phyloP scores from a whole-genome alignment of 2,888 invertebrate species.

The Drosophila monieri region DNA sequence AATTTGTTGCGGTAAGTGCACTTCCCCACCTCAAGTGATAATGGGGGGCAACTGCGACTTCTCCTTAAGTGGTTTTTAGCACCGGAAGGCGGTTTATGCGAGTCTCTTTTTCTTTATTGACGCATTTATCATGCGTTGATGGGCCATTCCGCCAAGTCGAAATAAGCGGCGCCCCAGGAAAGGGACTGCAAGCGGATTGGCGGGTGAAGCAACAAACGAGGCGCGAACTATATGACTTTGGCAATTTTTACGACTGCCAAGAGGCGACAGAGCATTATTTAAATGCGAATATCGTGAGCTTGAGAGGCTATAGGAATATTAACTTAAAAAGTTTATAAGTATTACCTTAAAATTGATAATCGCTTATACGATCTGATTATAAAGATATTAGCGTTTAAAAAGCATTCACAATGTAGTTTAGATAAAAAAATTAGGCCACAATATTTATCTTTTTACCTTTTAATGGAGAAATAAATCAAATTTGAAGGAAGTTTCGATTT shows the following conservation, averaged over 20 bases:
- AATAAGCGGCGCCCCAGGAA: conserved; percentile 19
- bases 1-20: conserved; percentile 86
- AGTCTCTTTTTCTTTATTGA: conserved; percentile 56
- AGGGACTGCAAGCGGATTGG: conserved; percentile 5
- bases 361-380: too few species aligned
- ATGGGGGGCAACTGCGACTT: conserved; percentile 1
- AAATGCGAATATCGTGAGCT: conserved; percentile 22
- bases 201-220: conserved; percentile 55
- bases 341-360: too few species aligned
- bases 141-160: conserved; percentile 53
- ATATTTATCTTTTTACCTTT: too few species aligned
- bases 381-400: too few species aligned
- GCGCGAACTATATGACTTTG: conserved; percentile 60
- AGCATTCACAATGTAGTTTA: too few species aligned
- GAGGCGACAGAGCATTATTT: conserved; percentile 33
- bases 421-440: too few species aligned
- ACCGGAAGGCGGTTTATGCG: conserved; percentile 62
- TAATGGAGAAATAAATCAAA: too few species aligned
- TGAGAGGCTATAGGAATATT: not conserved
- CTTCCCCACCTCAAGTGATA: not conserved
- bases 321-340: not conserved
- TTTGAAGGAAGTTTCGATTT: too few species aligned
- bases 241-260: conserved; percentile 59
- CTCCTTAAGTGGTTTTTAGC: conserved; percentile 62
- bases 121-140: conserved; percentile 72